These are phyloP conservation scores for Nothobranchius kuhntae DNA, from an alignment of 2,113 vertebrate species.

Conservation along the genomic window DNA sequence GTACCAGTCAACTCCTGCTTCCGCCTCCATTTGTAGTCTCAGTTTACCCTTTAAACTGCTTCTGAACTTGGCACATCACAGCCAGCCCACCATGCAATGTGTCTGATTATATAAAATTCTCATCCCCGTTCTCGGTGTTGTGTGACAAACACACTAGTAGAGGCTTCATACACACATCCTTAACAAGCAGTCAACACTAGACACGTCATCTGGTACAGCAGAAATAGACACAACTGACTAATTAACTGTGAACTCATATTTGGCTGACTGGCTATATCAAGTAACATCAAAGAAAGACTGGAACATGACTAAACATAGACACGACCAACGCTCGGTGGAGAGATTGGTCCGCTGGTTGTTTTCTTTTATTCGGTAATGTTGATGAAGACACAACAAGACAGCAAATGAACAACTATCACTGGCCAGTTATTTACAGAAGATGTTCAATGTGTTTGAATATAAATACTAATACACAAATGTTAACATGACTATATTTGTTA, in stretches of 20 bases:
- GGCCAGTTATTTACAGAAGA: too few relatives aligned
- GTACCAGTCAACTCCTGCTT: conserved; percentile 26
- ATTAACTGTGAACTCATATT: conserved; percentile 59
- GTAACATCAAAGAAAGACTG: conserved; percentile 62
- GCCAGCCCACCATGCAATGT: conserved; percentile 36
- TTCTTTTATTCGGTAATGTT: conserved; percentile 23
- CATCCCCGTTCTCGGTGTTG: conserved; percentile 21
- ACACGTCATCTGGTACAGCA: conserved; percentile 60
- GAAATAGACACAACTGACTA: conserved; percentile 69
- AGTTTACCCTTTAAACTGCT: conserved; percentile 46
- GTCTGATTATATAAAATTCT: conserved; percentile 31
- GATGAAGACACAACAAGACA: neutral
- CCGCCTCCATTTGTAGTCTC: conserved; percentile 26
- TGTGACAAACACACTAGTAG: conserved; percentile 29
- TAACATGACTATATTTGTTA: too few relatives aligned
- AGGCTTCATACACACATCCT: conserved; percentile 58
- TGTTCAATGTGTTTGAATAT: too few relatives aligned
- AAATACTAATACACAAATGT: too few relatives aligned
- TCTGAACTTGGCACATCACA: conserved; percentile 38
- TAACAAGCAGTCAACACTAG: conserved; percentile 54
- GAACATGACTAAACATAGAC: conserved; percentile 64
- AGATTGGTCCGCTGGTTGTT: conserved; percentile 21
- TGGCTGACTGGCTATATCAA: conserved; percentile 52
- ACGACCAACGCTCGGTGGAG: conserved; percentile 11
- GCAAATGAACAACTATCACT: too few relatives aligned